Conservation (phyloP, 2,113 vertebrate species). For the Thamnophis sirtalis region DNA sequence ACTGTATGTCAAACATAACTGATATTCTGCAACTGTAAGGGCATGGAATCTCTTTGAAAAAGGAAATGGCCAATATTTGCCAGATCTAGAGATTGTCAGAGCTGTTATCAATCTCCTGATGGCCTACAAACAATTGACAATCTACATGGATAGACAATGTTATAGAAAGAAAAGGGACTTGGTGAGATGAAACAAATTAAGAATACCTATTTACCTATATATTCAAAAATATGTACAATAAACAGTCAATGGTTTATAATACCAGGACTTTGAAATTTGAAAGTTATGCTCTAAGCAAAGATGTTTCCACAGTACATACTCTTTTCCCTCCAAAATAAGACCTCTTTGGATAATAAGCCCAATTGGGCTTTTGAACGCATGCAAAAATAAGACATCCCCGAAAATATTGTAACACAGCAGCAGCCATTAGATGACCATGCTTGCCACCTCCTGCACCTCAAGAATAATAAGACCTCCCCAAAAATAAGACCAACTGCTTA, state of each 20-base stretch:
- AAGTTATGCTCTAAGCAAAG: not conserved
- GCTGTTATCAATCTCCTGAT: not conserved
- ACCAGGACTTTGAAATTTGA: not conserved
- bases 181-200: not conserved
- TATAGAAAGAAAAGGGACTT: not conserved
- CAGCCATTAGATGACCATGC: too few relatives aligned
- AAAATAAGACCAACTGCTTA: too few relatives aligned
- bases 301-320: not conserved
- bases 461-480: too few relatives aligned
- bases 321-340: too few relatives aligned
- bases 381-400: too few relatives aligned
- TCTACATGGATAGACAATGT: not conserved
- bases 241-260: not conserved
- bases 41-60: not conserved
- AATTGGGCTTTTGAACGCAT: too few relatives aligned
- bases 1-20: not conserved
- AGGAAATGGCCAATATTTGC: not conserved
- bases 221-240: not conserved
- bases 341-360: too few relatives aligned
- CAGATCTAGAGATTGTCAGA: not conserved
- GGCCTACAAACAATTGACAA: not conserved
- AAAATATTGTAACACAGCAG: too few relatives aligned
- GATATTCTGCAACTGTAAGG: not conserved
- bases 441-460: too few relatives aligned
- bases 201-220: conserved; percentile 8